Evolutionary conservation across 2,113 vertebrate species (phyloP).

Genomic region (Microtus pennsylvanicus): DNA sequence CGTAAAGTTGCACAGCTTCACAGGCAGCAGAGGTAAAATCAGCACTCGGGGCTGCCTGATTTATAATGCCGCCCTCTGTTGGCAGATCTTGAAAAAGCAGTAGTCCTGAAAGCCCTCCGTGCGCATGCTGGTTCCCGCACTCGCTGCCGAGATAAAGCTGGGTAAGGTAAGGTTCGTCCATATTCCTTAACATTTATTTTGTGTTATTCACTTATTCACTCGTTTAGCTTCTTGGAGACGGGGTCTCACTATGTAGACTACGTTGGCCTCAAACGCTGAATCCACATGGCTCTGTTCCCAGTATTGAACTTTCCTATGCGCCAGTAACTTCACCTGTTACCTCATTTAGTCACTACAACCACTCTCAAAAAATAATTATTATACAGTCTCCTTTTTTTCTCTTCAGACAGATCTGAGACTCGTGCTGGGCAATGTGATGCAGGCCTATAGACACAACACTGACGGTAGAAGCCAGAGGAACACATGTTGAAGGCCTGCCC

Average conservation of each 20-base stretch:
- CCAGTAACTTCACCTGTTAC: neutral
- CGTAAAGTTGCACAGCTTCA: neutral
- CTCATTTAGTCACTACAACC: neutral
- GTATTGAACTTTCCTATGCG: neutral
- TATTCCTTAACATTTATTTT: neutral
- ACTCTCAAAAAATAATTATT: neutral
- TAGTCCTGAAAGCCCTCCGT: neutral
- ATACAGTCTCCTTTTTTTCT: conserved; percentile 8
- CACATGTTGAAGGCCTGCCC: neutral
- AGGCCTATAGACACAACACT: neutral
- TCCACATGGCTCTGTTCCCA: neutral
- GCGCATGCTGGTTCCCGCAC: neutral
- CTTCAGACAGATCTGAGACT: neutral
- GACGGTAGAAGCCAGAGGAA: neutral
- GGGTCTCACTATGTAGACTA: neutral
- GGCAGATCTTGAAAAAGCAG: neutral
- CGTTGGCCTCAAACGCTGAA: neutral
- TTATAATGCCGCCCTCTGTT: conserved; percentile 68
- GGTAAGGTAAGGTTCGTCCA: neutral
- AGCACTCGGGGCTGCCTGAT: neutral
- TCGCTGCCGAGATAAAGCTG: neutral
- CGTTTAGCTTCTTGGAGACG: neutral
- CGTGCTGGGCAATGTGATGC: neutral
- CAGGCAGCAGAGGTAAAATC: conserved; percentile 48
- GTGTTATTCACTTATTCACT: neutral